phyloP scores from a whole-genome alignment of 2,888 invertebrate species.

The Alentia gelatinosa region DNA sequence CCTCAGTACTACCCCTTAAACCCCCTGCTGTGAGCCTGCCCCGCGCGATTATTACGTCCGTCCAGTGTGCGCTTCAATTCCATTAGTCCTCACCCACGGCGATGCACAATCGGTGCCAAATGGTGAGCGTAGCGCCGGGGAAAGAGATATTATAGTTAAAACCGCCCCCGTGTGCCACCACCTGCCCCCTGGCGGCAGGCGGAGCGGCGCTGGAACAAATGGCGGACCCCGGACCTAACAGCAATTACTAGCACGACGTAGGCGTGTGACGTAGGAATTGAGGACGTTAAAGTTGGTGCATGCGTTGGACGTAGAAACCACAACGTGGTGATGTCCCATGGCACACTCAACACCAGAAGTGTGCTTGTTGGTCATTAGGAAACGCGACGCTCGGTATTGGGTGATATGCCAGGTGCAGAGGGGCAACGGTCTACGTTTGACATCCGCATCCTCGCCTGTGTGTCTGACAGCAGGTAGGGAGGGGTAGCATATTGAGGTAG shows the following conservation, averaged over 20 bases:
- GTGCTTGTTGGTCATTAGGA: background rate
- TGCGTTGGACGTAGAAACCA: background rate
- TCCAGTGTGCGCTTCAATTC: background rate
- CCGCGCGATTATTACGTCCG: background rate
- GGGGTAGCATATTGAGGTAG: background rate
- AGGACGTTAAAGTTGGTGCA: too few species aligned
- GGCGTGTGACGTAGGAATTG: background rate
- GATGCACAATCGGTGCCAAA: slow-evolving; percentile 38
- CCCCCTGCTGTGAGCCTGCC: slow-evolving; percentile 18
- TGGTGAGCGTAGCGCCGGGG: slow-evolving; percentile 3
- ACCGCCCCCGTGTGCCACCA: slow-evolving; percentile 4
- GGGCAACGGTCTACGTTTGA: background rate
- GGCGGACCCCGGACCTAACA: background rate
- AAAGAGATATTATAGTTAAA: slow-evolving; percentile 54
- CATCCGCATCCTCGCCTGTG: background rate
- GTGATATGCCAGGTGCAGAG: background rate
- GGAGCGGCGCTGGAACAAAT: slow-evolving; percentile 3
- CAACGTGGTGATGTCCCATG: background rate
- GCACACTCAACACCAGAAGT: too few species aligned
- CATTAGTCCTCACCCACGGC: slow-evolving; percentile 27
- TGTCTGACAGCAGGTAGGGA: background rate
- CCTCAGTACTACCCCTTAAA: background rate
- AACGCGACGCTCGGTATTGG: background rate
- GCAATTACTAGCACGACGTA: background rate
- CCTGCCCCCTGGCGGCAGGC: slow-evolving; percentile 10